Evolutionary conservation across 2,888 invertebrate species (phyloP), one percentile per base, ranked within the genome.

Genomic region (Pediacus dermestoides): DNA sequence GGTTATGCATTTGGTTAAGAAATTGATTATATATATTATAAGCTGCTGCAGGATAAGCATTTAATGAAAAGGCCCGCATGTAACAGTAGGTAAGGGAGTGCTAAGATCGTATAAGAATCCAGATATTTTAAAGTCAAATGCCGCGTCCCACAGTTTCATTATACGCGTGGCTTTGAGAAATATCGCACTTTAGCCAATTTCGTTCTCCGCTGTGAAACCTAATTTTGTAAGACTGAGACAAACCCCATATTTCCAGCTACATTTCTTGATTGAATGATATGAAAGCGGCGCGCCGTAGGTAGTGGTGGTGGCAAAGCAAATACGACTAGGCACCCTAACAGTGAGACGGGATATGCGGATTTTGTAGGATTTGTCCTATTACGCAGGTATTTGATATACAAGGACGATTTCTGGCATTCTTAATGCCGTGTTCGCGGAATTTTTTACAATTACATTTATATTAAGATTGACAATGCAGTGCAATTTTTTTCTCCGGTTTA

Each of bases 61-160:
- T 44, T 52, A 52, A 54, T 54, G 51, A 52, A 46, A 46, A 42
- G 39, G 27, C 22, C 26, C 26, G 30, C 28, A 6, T 33, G 37
- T 44, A 48, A 48, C 34, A 33, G 38, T 26, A 48, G 43, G 49
- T 50, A 48, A 52, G 48, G 46, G 48, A 41, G 46, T 46, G 46
- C 52, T 48, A 52, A 56, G 53, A 55, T 53, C 48, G 52, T 50
- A 57, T 52, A 59, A 58, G 58, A 60, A 62, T 57, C 52, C 45
- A 6, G 55, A 60, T 58, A 64, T 66, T 66, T 65, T 61, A 64
- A 67, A 67, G 63, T 67, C 66, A 64, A 67, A 66, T 63, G 55
- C 54, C 55, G 46, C 48, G 52, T 57, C 55, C 55, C 57, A 53
- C 58, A 50, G 60, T 64, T 65, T 64, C 64, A 64, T 66, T 66